These are phyloP conservation scores for Oxystoma pomonae DNA, from an alignment of 2,888 invertebrate genomes.

Conservation along the genomic window DNA sequence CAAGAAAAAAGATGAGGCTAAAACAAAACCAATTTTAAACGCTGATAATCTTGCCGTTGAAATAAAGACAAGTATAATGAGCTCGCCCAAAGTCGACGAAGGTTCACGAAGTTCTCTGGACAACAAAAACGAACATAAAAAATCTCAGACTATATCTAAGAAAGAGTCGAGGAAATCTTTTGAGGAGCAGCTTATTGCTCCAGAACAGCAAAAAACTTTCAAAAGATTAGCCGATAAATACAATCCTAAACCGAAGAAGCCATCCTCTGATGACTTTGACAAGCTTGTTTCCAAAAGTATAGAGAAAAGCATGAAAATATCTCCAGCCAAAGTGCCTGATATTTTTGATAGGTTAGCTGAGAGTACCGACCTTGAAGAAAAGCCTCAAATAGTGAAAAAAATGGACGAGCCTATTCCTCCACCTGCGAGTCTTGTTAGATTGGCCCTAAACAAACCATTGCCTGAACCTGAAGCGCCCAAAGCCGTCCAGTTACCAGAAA, in stretches of 20 bases:
- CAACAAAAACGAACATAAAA: constrained; percentile 13
- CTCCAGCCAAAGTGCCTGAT: constrained; percentile 24
- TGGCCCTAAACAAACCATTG: background rate
- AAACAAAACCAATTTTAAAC: background rate
- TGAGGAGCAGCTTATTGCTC: background rate
- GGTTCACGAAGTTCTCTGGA: background rate
- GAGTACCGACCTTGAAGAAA: too few relatives aligned
- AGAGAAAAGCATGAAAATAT: constrained; percentile 31
- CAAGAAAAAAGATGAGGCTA: background rate
- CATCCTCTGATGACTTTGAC: constrained; percentile 36
- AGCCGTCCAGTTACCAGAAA: constrained; percentile 17
- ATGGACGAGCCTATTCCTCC: constrained; percentile 18
- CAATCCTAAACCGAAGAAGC: constrained; percentile 45
- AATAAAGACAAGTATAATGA: background rate
- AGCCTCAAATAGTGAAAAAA: background rate
- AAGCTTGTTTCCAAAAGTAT: constrained; percentile 36
- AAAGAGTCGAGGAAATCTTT: constrained; percentile 1
- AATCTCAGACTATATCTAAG: constrained; percentile 6
- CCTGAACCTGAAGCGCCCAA: background rate
- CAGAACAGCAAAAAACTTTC: constrained; percentile 15
- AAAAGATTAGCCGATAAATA: constrained; percentile 49
- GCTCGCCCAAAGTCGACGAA: background rate
- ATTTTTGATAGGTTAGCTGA: background rate
- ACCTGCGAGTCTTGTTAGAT: constrained; percentile 20
- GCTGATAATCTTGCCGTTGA: background rate